These are phyloP conservation scores for Mormyrops attenuatus DNA, from an alignment of 2,797 vertebrate genomes.

Conservation along the genomic window DNA sequence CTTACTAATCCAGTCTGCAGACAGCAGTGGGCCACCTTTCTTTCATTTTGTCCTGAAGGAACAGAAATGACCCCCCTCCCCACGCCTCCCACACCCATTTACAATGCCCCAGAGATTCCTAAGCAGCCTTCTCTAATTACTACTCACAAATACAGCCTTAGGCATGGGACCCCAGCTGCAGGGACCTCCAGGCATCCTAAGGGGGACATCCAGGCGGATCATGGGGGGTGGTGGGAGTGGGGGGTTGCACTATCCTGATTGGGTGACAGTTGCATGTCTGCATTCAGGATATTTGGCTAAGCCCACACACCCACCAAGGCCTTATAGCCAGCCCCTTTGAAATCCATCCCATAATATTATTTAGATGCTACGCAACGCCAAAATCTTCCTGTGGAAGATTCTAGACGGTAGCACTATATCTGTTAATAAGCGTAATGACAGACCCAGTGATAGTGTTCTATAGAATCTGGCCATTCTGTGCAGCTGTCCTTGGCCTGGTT, in stretches of 20 bases:
- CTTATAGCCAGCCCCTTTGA: neutral
- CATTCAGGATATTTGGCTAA: neutral
- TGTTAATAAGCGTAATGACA: neutral
- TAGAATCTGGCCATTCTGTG: neutral
- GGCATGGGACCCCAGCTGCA: neutral
- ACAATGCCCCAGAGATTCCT: neutral
- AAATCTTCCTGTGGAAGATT: neutral
- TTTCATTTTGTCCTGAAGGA: neutral
- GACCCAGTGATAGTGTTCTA: neutral
- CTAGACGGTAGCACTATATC: neutral
- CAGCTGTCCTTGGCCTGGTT: neutral
- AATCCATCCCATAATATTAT: neutral
- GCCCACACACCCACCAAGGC: neutral
- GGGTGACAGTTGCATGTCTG: neutral
- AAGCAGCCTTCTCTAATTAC: neutral
- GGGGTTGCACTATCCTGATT: neutral
- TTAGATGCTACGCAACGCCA: neutral
- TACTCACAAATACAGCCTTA: neutral
- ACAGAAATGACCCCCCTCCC: neutral
- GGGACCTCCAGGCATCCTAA: neutral
- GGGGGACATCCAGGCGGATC: neutral
- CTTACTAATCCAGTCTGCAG: neutral
- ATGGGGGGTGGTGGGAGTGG: neutral
- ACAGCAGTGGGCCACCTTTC: neutral
- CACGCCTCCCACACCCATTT: neutral